Percentiles rank a stretch among this genome's conserved stretches.
phyloP scores from a whole-genome alignment of 2,113 vertebrate species.

The Ciconia stormi region DNA sequence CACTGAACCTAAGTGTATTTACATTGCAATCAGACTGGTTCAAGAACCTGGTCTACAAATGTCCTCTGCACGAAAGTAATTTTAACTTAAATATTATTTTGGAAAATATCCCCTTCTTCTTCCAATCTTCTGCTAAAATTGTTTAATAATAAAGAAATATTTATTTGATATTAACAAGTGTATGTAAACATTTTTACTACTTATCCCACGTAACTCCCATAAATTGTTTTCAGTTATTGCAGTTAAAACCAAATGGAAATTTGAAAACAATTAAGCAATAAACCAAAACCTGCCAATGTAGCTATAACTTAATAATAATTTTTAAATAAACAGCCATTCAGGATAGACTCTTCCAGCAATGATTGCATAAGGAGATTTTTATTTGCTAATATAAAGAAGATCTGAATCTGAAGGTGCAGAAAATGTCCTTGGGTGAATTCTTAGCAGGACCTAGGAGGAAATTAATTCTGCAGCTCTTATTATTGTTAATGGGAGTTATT shows the following conservation, averaged over 20 bases:
- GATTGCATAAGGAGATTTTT: not conserved
- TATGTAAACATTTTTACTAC: not conserved
- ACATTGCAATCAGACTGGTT: not conserved
- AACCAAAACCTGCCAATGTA: not conserved
- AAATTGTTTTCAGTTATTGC: not conserved
- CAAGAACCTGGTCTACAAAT: rapidly evolving
- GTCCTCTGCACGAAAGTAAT: not conserved
- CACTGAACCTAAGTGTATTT: not conserved
- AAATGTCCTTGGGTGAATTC: slow-evolving; percentile 9
- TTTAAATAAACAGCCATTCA: not conserved
- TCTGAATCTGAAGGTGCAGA: not conserved
- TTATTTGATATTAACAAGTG: not conserved
- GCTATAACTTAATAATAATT: not conserved
- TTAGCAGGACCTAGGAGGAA: not conserved
- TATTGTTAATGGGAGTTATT: slow-evolving; percentile 33
- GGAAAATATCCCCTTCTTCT: not conserved
- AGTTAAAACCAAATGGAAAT: not conserved
- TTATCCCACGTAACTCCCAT: not conserved
- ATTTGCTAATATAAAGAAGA: not conserved
- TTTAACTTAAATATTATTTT: not conserved
- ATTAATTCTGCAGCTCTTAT: slow-evolving; percentile 30
- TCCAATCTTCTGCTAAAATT: not conserved
- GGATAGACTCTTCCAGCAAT: not conserved
- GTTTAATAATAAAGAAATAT: not conserved
- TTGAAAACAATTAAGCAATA: not conserved